Evolutionary conservation across 2,888 invertebrate genomes (phyloP), one percentile per base, ranked within the genome.

Genomic region (Phanerotoma sp.): DNA sequence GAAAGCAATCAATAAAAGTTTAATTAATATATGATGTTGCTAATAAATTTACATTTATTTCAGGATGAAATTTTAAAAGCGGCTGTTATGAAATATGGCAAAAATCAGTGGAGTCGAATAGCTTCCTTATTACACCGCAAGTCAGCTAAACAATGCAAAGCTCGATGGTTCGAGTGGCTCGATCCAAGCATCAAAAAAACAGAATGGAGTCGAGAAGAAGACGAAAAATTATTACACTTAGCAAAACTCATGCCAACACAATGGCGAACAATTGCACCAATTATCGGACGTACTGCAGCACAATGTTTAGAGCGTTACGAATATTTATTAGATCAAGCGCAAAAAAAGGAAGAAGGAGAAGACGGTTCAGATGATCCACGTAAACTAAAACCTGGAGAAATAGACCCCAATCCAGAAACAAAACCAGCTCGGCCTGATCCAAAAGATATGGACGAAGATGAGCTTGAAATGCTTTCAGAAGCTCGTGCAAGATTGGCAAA

Each of bases 71-170:
- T 99, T 73, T 86, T 99, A 57, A 99, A 99, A 84, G 99, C 99
- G 56, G 99, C 99, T 77, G 99, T 99, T 56, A 99, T 99, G 99
- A 99, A 99, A 89, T 99, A 99, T 91, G 99, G 99, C 66, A 99
- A 99, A 84, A 99, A 99, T 77, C 98, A 99, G 77, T 99, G 99
- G 99, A 96, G 96, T 51, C 90, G 99, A 73, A 99, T 99, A 77
- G 99, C 99, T 21, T 99, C 99, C 0, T 78, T 99, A 55, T 81
- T 99, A 25, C 99, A 99, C 77, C 85, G 99, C 68, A 99, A 99
- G 78, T 97, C 98, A 1, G 97, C 99, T 0, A 99, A 99, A 77
- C 99, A 99, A 77, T 99, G 99, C 79, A 99, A 99, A 79, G 96
- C 97, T 15, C 86, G 98, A 65, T 98, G 97, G 98, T 97, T 94